These are phyloP conservation scores for Agrochola lota DNA, from an alignment of 2,888 invertebrate species.

Conservation along the genomic window DNA sequence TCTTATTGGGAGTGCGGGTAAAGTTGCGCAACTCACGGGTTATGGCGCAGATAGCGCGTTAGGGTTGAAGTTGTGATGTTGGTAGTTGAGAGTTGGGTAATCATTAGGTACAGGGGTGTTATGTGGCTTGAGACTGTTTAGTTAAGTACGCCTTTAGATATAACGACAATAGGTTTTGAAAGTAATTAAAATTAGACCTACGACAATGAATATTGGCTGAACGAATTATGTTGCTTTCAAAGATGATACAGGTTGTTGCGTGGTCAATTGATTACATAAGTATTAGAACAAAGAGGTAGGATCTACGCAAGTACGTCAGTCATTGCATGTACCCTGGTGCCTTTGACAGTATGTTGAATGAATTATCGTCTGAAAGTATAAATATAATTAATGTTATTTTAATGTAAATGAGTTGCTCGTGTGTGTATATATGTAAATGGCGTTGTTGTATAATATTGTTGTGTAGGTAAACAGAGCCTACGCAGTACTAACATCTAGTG, in stretches of 20 bases:
- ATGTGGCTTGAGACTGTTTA: constrained; percentile 29
- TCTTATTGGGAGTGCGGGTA: constrained; percentile 52
- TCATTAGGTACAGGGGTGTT: constrained; percentile 15
- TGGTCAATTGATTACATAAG: neutral
- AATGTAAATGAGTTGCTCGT: constrained; percentile 11
- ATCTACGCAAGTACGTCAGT: neutral
- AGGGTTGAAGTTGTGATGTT: constrained; percentile 40
- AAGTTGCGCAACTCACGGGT: constrained; percentile 36
- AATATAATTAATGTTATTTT: constrained; percentile 36
- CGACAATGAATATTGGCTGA: neutral
- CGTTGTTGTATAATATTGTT: constrained; percentile 54
- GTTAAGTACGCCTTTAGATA: neutral
- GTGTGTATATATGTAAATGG: constrained; percentile 47
- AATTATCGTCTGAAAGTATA: constrained; percentile 1
- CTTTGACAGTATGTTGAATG: neutral
- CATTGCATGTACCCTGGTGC: neutral
- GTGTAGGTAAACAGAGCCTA: constrained; percentile 45
- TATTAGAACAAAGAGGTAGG: neutral
- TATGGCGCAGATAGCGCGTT: constrained; percentile 38
- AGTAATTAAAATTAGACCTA: neutral
- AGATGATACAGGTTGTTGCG: neutral
- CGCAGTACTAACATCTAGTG: constrained; percentile 42
- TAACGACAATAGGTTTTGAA: neutral
- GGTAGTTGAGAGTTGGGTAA: constrained; percentile 33
- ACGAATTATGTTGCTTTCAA: neutral